A percentile compares a stretch with the other conserved stretches of the same genome.
phyloP scores from a whole-genome alignment of 2,888 invertebrate species.

The Nemapogon koenigi region DNA sequence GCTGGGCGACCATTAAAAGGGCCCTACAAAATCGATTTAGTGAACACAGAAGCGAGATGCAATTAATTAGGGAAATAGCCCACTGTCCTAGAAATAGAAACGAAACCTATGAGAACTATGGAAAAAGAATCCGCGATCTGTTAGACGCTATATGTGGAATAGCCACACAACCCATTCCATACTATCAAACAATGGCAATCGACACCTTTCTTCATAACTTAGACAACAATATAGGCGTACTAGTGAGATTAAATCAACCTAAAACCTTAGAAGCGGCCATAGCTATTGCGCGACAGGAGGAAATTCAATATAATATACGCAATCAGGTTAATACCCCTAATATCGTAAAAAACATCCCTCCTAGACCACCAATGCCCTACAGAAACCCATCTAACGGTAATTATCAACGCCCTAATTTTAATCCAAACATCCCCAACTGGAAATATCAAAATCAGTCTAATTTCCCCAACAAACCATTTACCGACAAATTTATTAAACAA shows the following conservation, averaged over 20 bases:
- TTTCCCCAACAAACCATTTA: too few relatives aligned
- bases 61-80: neutral
- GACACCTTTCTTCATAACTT: constrained; percentile 1
- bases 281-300: constrained; percentile 1
- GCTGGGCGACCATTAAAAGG: constrained; percentile 1
- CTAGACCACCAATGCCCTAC: too few relatives aligned
- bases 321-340: too few relatives aligned
- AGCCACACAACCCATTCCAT: neutral
- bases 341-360: too few relatives aligned
- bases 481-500: too few relatives aligned
- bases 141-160: constrained; percentile 1
- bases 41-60: constrained; percentile 1
- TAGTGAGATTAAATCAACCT: neutral
- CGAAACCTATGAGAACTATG: neutral
- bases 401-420: too few relatives aligned
- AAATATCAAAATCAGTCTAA: too few relatives aligned
- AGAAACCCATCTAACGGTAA: too few relatives aligned
- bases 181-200: constrained; percentile 2
- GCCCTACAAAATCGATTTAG: neutral
- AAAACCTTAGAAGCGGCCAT: neutral
- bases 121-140: neutral
- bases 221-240: neutral
- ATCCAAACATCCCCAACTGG: too few relatives aligned
- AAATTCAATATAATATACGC: neutral
- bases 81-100: neutral